These are phyloP conservation scores for Abramis brama DNA, from an alignment of 2,113 vertebrate genomes.

Conservation along the genomic window DNA sequence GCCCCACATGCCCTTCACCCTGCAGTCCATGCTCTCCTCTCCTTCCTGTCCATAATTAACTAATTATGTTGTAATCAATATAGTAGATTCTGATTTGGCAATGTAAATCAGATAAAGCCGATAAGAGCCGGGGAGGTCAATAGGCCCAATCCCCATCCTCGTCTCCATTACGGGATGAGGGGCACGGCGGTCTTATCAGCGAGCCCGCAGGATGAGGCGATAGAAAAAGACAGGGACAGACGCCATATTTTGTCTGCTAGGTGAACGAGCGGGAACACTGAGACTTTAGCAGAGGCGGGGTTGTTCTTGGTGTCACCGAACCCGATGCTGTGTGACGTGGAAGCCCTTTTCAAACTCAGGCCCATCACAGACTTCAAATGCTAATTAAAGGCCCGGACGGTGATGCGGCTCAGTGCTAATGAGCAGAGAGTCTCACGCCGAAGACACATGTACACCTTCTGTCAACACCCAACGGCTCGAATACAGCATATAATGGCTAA, in stretches of 20 bases:
- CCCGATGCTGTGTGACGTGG: conserved; percentile 62
- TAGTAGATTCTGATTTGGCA: conserved; percentile 82
- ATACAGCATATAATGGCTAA: conserved; percentile 32
- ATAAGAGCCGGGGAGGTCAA: conserved; percentile 80
- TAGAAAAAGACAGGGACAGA: neutral
- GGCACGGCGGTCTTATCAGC: conserved; percentile 68
- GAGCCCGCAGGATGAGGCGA: conserved; percentile 39
- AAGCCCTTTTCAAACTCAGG: conserved; percentile 62
- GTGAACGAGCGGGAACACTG: neutral
- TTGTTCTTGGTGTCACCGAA: conserved; percentile 50
- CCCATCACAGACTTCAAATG: conserved; percentile 60
- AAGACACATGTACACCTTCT: conserved; percentile 31
- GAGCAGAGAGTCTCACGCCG: conserved; percentile 50
- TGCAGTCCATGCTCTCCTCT: conserved; percentile 60
- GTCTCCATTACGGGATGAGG: conserved; percentile 72
- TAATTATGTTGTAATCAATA: conserved; percentile 88
- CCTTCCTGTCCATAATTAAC: conserved; percentile 80
- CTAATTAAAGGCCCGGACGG: conserved; percentile 66
- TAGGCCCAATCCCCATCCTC: conserved; percentile 69
- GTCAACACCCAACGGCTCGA: neutral
- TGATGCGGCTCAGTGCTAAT: conserved; percentile 68
- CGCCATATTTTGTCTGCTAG: conserved; percentile 27
- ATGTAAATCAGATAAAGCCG: conserved; percentile 88
- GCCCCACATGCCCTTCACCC: conserved; percentile 56
- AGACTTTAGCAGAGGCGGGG: conserved; percentile 14